phyloP scores from a whole-genome alignment of 2,888 invertebrate genomes.

The Chloroclysta siterata region DNA sequence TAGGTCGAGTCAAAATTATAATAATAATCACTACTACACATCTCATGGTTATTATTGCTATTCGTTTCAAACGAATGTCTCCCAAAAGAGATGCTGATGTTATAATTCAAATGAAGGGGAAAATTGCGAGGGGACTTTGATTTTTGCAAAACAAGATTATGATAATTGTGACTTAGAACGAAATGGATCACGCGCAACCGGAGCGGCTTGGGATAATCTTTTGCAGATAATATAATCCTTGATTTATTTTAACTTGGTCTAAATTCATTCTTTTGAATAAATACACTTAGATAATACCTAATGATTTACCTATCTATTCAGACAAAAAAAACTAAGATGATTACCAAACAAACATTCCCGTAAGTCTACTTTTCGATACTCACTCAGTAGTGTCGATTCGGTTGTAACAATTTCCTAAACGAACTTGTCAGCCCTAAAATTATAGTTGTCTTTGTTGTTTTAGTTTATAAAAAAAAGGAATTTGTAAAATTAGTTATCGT shows the following conservation, averaged over 20 bases:
- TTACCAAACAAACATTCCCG: slow-evolving; percentile 1
- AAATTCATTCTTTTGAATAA: no score
- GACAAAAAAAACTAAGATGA: slow-evolving; percentile 9
- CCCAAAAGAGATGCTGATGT: slow-evolving; percentile 48
- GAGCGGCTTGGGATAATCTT: slow-evolving; percentile 44
- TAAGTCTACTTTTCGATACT: background rate
- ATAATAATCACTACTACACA: background rate
- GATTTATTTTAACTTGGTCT: slow-evolving; percentile 49
- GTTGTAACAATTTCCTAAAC: no score
- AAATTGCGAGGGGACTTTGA: slow-evolving; percentile 57
- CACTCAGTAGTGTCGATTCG: background rate
- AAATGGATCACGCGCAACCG: slow-evolving; percentile 53
- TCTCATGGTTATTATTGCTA: slow-evolving; percentile 3
- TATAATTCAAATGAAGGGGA: slow-evolving; percentile 64
- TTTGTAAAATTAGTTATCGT: no score
- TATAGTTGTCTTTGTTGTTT: no score
- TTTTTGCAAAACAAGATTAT: slow-evolving; percentile 66
- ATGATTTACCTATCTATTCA: no score
- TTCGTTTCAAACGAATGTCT: slow-evolving; percentile 47
- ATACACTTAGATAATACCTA: no score
- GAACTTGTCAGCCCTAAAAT: no score
- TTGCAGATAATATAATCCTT: slow-evolving; percentile 41
- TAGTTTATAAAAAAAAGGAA: no score
- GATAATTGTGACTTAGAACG: slow-evolving; percentile 58
- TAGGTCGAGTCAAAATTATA: background rate